These are phyloP conservation scores for Semaprochilodus insignis DNA, from an alignment of 2,797 vertebrate genomes.

Conservation along the genomic window DNA sequence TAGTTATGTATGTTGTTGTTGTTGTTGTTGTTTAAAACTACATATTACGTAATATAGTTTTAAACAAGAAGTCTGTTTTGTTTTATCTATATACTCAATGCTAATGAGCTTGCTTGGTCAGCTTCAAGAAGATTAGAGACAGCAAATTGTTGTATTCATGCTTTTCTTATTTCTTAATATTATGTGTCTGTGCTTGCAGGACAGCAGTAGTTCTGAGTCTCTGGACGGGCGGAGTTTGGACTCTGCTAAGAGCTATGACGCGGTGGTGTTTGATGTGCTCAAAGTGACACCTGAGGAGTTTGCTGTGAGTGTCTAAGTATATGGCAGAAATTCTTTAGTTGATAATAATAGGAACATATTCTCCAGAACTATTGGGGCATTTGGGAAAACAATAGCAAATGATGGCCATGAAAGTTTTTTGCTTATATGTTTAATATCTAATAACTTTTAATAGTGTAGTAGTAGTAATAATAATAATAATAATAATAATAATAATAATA, in stretches of 20 bases:
- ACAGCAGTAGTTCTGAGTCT: constrained; percentile 94
- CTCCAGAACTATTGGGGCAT: not conserved
- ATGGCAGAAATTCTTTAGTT: not conserved
- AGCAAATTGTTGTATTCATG: not conserved
- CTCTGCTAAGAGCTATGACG: constrained; percentile 95
- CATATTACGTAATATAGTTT: too few relatives aligned
- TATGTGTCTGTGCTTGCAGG: constrained; percentile 60
- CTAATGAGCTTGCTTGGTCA: not conserved
- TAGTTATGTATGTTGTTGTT: too few relatives aligned
- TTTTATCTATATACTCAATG: not conserved
- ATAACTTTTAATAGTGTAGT: too few relatives aligned
- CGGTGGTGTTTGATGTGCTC: constrained; percentile 94
- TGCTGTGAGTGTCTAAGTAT: constrained; percentile 84
- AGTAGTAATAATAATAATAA: too few relatives aligned
- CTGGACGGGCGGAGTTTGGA: constrained; percentile 90
- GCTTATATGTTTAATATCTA: too few relatives aligned
- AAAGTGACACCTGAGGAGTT: constrained; percentile 98
- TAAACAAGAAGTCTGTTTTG: too few relatives aligned
- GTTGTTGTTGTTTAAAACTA: too few relatives aligned
- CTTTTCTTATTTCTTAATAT: not conserved
- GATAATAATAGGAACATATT: too few relatives aligned
- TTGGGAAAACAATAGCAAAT: too few relatives aligned
- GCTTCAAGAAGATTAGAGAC: not conserved
- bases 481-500: too few relatives aligned
- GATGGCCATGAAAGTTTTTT: too few relatives aligned